A percentile compares a stretch with the other conserved stretches of the same genome.
Conservation (phyloP, 2,113 vertebrate genomes). For the Carassius gibelio region DNA sequence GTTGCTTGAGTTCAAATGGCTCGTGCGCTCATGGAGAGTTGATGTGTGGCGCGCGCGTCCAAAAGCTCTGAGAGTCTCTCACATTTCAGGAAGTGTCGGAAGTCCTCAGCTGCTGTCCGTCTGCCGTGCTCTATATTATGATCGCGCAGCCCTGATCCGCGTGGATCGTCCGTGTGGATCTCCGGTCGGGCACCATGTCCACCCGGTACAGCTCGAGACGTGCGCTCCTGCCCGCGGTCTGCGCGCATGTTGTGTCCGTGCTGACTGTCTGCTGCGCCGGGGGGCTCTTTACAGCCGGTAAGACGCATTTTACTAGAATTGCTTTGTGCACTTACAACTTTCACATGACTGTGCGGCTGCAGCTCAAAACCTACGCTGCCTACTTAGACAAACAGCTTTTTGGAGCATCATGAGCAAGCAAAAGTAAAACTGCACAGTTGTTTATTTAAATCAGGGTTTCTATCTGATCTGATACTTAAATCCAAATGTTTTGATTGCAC, state of each 20-base stretch:
- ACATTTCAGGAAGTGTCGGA: constrained; percentile 32
- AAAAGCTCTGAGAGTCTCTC: neutral
- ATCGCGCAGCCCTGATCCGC: constrained; percentile 73
- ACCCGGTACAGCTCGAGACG: constrained; percentile 70
- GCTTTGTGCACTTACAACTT: neutral
- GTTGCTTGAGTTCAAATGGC: neutral
- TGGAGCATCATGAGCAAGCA: neutral
- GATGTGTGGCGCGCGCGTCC: constrained; percentile 17
- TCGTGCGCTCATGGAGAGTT: constrained; percentile 10
- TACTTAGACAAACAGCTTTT: neutral
- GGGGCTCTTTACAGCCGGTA: constrained; percentile 49
- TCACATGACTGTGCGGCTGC: constrained; percentile 19
- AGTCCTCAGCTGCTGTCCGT: constrained; percentile 8
- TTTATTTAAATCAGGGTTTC: neutral
- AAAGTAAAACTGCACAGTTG: neutral
- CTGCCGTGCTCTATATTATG: constrained; percentile 34
- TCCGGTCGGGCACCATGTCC: constrained; percentile 81
- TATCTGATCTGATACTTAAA: too few relatives aligned
- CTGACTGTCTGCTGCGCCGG: constrained; percentile 47
- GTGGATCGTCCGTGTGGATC: constrained; percentile 72
- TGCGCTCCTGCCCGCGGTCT: constrained; percentile 65
- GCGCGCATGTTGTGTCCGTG: constrained; percentile 32
- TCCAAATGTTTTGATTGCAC: too few relatives aligned
- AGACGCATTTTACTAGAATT: constrained; percentile 62
- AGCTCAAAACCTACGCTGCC: neutral